Percentiles rank a stretch among this genome's conserved stretches.
phyloP scores from a whole-genome alignment of 1,140 invertebrate genomes.

The Temnothorax curvispinosus region DNA sequence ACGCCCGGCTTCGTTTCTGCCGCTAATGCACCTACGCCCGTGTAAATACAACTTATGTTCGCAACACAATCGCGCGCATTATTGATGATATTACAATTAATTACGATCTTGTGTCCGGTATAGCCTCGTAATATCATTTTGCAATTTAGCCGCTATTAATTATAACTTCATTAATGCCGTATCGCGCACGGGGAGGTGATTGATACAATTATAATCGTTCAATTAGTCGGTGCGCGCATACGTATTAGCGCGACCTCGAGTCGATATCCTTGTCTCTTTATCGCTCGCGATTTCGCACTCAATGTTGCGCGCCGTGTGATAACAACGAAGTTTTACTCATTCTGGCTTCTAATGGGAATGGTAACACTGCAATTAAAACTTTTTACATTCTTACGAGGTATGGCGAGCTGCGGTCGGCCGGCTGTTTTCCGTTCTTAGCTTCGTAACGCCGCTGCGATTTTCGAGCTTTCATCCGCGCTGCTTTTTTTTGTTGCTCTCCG shows the following conservation, averaged over 20 bases:
- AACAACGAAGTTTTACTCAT: slow-evolving; percentile 47
- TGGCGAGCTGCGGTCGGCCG: background rate
- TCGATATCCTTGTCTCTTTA: slow-evolving; percentile 11
- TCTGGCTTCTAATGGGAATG: slow-evolving; percentile 49
- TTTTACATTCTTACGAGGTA: slow-evolving; percentile 52
- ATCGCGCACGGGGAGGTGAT: slow-evolving; percentile 41
- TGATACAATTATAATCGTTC: slow-evolving; percentile 61
- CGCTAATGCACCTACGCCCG: slow-evolving; percentile 36
- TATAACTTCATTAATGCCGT: slow-evolving; percentile 61
- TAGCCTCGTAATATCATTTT: slow-evolving; percentile 54
- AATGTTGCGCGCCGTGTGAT: slow-evolving; percentile 2
- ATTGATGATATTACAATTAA: slow-evolving; percentile 62
- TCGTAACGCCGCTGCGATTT: slow-evolving; percentile 40
- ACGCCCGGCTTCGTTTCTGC: slow-evolving; percentile 37
- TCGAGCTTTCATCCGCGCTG: slow-evolving; percentile 26
- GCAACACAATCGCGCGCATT: slow-evolving; percentile 50
- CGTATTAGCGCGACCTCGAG: background rate
- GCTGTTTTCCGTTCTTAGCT: slow-evolving; percentile 14
- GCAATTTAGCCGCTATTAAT: slow-evolving; percentile 61
- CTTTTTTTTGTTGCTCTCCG: background rate
- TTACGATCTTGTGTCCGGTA: slow-evolving; percentile 50
- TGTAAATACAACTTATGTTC: slow-evolving; percentile 62
- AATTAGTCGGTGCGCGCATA: slow-evolving; percentile 27
- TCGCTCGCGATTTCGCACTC: slow-evolving; percentile 25
- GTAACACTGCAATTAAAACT: slow-evolving; percentile 61